A percentile compares a stretch with the other conserved stretches of the same genome.
These are phyloP conservation scores for Malurus cyaneus DNA, from an alignment of 2,113 vertebrate genomes.

Conservation along the genomic window DNA sequence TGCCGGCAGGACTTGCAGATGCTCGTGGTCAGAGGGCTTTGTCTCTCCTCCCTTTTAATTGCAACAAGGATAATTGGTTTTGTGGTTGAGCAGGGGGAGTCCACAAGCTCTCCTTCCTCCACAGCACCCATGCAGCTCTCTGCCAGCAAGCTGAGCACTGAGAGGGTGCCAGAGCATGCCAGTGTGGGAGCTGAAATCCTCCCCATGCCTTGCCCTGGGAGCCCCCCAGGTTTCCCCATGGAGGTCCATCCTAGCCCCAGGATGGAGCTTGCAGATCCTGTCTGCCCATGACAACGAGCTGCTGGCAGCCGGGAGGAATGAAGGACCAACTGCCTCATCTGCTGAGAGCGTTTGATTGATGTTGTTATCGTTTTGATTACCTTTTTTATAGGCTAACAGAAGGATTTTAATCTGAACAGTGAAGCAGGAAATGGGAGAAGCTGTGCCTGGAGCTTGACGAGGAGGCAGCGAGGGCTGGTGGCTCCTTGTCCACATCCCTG, in stretches of 20 bases:
- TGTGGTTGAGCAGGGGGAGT: neutral
- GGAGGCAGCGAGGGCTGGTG: neutral
- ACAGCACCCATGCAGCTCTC: neutral
- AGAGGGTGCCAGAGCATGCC: neutral
- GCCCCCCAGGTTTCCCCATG: neutral
- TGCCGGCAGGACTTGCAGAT: neutral
- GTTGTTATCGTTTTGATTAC: neutral
- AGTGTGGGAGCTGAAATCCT: neutral
- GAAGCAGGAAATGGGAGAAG: neutral
- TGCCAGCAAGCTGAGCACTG: neutral
- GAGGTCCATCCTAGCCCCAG: neutral
- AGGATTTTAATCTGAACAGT: slow-evolving; percentile 21
- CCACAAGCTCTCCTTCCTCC: neutral
- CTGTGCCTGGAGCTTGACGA: neutral
- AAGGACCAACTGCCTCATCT: neutral
- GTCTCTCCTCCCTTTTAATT: neutral
- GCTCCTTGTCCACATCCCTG: neutral
- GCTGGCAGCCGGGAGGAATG: neutral
- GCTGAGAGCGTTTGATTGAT: neutral
- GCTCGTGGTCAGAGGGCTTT: neutral
- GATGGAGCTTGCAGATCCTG: neutral
- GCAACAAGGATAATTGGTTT: neutral
- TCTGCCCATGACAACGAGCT: rapidly evolving
- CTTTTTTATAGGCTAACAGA: neutral
- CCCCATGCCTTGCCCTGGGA: rapidly evolving